These are phyloP conservation scores for Marcusenius ussheri DNA, from an alignment of 2,113 vertebrate species.

Conservation along the genomic window DNA sequence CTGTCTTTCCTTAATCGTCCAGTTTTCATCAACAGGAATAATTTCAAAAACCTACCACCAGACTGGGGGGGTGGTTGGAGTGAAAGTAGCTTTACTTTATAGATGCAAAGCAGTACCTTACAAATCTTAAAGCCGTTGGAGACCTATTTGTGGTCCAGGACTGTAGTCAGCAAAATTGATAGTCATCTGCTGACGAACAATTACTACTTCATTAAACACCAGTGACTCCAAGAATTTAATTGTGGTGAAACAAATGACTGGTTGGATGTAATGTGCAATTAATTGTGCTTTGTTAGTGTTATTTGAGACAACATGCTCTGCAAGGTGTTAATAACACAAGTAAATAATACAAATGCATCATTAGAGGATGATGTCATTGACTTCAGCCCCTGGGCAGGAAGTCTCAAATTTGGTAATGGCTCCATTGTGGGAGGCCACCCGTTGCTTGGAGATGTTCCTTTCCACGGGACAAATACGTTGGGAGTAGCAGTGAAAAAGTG, in stretches of 20 bases:
- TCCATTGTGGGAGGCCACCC: slow-evolving; percentile 49
- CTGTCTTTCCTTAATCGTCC: background rate
- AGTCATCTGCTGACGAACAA: slow-evolving; percentile 6
- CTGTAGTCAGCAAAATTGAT: slow-evolving; percentile 12
- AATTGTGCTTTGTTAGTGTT: background rate
- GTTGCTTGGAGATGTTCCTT: slow-evolving; percentile 45
- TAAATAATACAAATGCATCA: slow-evolving; percentile 46
- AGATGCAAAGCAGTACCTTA: background rate
- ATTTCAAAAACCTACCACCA: background rate
- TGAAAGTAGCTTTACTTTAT: background rate
- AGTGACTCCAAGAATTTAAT: slow-evolving; percentile 13
- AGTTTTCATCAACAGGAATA: background rate
- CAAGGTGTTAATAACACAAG: slow-evolving; percentile 13
- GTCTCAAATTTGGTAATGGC: slow-evolving; percentile 54
- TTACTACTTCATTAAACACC: slow-evolving; percentile 19
- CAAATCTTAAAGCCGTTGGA: background rate
- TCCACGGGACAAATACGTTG: slow-evolving; percentile 49
- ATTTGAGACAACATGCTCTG: slow-evolving; percentile 3
- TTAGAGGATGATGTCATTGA: slow-evolving; percentile 54
- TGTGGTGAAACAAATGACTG: background rate
- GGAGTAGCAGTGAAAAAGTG: background rate
- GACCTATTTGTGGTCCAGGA: background rate
- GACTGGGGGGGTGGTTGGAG: background rate
- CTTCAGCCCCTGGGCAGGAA: slow-evolving; percentile 50
- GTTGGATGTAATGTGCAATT: background rate